Percentiles rank a stretch among this genome's conserved stretches.
Conservation (phyloP, 1,140 invertebrate genomes). For the Thereuonema tuberculata region DNA sequence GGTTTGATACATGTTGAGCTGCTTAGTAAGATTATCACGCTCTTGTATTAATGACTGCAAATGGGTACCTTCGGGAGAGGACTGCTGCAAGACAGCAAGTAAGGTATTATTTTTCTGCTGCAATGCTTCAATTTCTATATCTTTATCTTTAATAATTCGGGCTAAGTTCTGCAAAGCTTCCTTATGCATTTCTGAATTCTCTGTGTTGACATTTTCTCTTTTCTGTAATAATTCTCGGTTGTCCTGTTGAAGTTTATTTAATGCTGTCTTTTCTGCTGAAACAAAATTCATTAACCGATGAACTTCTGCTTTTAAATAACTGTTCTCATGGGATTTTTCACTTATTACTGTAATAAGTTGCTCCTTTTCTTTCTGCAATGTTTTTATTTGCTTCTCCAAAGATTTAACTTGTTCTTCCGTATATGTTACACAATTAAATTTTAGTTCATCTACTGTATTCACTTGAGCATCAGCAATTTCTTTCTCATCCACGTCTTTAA, state of each 20-base stretch:
- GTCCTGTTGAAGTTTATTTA: slow-evolving; percentile 31
- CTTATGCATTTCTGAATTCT: slow-evolving; percentile 27
- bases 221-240: slow-evolving; percentile 24
- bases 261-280: slow-evolving; percentile 28
- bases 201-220: slow-evolving; percentile 12
- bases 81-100: slow-evolving; percentile 28
- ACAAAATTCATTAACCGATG: slow-evolving; percentile 31
- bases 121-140: slow-evolving; percentile 35
- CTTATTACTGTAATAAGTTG: slow-evolving; percentile 33
- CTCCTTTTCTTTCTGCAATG: slow-evolving; percentile 28
- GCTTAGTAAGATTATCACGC: slow-evolving; percentile 28
- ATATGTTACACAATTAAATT: slow-evolving; percentile 17
- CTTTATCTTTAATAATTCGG: slow-evolving; percentile 33
- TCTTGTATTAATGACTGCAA: slow-evolving; percentile 27
- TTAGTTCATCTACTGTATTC: slow-evolving; percentile 14
- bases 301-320: slow-evolving; percentile 32
- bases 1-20: slow-evolving; percentile 26
- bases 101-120: slow-evolving; percentile 33
- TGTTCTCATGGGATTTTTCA: slow-evolving; percentile 34
- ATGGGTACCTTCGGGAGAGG: slow-evolving; percentile 18
- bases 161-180: slow-evolving; percentile 33
- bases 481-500: too few species aligned
- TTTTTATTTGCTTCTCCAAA: slow-evolving; percentile 5
- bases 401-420: slow-evolving; percentile 22
- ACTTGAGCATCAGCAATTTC: too few species aligned